Conservation (phyloP, 2,888 invertebrate genomes). For the Apeira syringaria region DNA sequence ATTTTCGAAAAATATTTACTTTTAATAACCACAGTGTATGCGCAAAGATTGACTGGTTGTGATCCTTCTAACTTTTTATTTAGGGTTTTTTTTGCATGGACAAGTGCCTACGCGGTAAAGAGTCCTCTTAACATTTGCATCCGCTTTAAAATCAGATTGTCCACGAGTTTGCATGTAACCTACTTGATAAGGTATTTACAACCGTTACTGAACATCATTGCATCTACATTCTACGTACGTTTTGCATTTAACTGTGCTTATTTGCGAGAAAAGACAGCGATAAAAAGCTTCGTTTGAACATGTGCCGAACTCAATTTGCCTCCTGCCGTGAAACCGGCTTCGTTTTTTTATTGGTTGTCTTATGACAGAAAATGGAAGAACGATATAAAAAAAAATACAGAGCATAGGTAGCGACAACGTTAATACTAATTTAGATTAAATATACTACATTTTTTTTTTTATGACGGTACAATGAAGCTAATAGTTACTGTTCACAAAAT, state of each 20-base stretch:
- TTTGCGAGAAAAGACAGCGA: slow-evolving; percentile 1
- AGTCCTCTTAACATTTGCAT: neutral
- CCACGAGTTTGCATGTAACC: slow-evolving; percentile 11
- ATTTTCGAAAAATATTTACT: too few relatives aligned
- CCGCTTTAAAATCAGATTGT: slow-evolving; percentile 3
- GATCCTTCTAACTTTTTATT: too few relatives aligned
- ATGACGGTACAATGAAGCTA: too few relatives aligned
- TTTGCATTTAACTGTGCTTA: slow-evolving; percentile 21
- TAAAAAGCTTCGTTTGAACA: slow-evolving; percentile 9
- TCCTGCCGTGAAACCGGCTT: slow-evolving; percentile 3
- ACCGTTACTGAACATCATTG: slow-evolving; percentile 28
- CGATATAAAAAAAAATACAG: neutral
- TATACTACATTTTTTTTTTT: too few relatives aligned
- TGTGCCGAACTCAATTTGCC: slow-evolving; percentile 9
- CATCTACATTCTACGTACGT: slow-evolving; percentile 10
- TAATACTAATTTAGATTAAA: too few relatives aligned
- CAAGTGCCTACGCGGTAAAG: too few relatives aligned
- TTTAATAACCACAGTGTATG: too few relatives aligned
- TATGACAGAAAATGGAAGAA: neutral
- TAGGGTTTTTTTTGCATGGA: too few relatives aligned
- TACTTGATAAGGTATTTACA: slow-evolving; percentile 20
- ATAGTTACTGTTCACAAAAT: too few relatives aligned
- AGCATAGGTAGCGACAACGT: too few relatives aligned
- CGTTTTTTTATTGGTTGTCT: neutral
- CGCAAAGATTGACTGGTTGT: too few relatives aligned